Conservation (phyloP, 2,113 vertebrate genomes). For the Illadopsis cleaveri region DNA sequence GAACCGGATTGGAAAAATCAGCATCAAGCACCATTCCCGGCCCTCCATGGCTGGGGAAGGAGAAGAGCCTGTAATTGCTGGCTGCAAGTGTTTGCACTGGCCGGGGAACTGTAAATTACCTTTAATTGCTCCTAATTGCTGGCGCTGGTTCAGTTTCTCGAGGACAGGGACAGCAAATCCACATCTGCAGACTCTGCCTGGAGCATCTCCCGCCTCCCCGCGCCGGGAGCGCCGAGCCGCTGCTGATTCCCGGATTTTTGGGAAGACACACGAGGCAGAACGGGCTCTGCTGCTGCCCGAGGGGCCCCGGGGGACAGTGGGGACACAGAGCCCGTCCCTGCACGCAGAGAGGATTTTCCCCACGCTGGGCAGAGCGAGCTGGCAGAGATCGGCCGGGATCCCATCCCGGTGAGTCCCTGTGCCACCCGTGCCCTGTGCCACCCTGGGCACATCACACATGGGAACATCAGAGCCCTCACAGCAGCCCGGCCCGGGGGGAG, state of each 20-base stretch:
- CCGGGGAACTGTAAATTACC: slow-evolving; percentile 32
- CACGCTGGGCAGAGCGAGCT: accelerated
- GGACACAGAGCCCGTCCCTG: not conserved
- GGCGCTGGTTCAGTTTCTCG: slow-evolving; percentile 18
- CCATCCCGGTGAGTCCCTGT: not conserved
- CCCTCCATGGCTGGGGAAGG: not conserved
- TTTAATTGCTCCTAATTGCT: slow-evolving; percentile 59
- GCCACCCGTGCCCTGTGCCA: too few species aligned
- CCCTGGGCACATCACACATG: accelerated
- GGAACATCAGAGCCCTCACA: accelerated
- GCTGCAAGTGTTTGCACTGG: slow-evolving; percentile 41
- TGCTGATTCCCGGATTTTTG: not conserved
- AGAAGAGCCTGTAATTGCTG: slow-evolving; percentile 14
- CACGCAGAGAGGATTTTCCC: not conserved
- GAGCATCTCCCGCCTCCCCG: not conserved
- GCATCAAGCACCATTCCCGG: not conserved
- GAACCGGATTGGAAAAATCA: not conserved
- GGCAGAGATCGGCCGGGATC: accelerated
- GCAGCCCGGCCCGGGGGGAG: accelerated
- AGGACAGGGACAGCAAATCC: not conserved
- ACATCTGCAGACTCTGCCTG: not conserved
- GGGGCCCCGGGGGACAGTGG: not conserved
- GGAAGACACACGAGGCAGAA: not conserved
- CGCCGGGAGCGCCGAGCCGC: not conserved
- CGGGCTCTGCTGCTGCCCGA: not conserved